Conservation (phyloP, 2,113 vertebrate genomes). For the Anoura caudifer region DNA sequence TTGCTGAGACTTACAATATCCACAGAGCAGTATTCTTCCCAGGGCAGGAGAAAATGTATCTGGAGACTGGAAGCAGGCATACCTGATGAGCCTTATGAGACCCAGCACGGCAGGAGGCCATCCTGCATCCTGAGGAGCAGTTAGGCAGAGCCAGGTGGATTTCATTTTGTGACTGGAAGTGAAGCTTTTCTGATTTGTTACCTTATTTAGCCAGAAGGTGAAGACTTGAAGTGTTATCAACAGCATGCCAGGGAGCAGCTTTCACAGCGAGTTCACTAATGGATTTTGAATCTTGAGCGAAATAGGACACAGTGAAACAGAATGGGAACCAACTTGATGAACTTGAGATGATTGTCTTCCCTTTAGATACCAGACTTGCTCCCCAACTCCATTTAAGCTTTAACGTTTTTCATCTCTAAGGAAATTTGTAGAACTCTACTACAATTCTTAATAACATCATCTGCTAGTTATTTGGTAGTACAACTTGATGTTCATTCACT, state of each 20-base stretch:
- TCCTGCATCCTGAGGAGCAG: conserved; percentile 37
- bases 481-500: not conserved
- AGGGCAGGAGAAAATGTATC: not conserved
- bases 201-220: conserved; percentile 53
- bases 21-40: not conserved
- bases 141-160: not conserved
- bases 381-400: not conserved
- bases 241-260: not conserved
- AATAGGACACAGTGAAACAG: not conserved
- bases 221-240: conserved; percentile 8
- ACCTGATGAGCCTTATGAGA: conserved; percentile 37
- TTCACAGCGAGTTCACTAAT: not conserved
- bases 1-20: not conserved
- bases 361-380: not conserved
- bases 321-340: not conserved
- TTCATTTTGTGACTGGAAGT: conserved; percentile 49
- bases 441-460: not conserved
- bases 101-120: conserved; percentile 46
- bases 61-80: conserved; percentile 47
- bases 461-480: not conserved
- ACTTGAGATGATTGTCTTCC: not conserved
- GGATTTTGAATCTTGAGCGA: not conserved
- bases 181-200: conserved; percentile 28
- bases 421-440: not conserved
- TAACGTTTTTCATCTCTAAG: not conserved